These are phyloP conservation scores for Antheraea mylitta DNA, from an alignment of 1,140 invertebrate species.

Conservation along the genomic window DNA sequence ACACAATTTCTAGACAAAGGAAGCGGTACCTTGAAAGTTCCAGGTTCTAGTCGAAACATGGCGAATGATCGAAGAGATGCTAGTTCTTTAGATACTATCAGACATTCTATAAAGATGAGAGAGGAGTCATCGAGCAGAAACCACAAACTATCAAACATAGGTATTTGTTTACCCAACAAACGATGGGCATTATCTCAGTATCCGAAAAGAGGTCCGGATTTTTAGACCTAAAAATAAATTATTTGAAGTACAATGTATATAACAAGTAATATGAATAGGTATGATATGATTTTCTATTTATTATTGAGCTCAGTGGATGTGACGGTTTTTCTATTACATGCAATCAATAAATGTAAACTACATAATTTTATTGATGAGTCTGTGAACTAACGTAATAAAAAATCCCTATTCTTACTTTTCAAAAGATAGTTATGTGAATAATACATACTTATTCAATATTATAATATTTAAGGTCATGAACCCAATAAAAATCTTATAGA, in stretches of 20 bases:
- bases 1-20: constrained; percentile 34
- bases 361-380: too few relatives aligned
- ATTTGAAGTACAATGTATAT: not conserved
- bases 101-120: not conserved
- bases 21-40: not conserved
- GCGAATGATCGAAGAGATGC: not conserved
- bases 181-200: constrained; percentile 51
- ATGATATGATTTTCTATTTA: too few relatives aligned
- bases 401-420: too few relatives aligned
- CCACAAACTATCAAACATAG: not conserved
- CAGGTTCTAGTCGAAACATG: not conserved
- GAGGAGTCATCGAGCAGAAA: not conserved
- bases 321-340: too few relatives aligned
- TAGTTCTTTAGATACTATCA: not conserved
- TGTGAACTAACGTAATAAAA: too few relatives aligned
- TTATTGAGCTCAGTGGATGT: too few relatives aligned
- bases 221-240: constrained; percentile 35
- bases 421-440: too few relatives aligned
- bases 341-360: too few relatives aligned
- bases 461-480: too few relatives aligned
- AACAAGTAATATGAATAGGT: too few relatives aligned
- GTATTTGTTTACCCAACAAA: constrained; percentile 17
- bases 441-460: too few relatives aligned
- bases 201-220: constrained; percentile 53
- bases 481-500: too few relatives aligned